Evolutionary conservation across 2,888 invertebrate genomes (phyloP), one percentile per base, ranked within the genome.

Genomic region (Malachius bipustulatus): DNA sequence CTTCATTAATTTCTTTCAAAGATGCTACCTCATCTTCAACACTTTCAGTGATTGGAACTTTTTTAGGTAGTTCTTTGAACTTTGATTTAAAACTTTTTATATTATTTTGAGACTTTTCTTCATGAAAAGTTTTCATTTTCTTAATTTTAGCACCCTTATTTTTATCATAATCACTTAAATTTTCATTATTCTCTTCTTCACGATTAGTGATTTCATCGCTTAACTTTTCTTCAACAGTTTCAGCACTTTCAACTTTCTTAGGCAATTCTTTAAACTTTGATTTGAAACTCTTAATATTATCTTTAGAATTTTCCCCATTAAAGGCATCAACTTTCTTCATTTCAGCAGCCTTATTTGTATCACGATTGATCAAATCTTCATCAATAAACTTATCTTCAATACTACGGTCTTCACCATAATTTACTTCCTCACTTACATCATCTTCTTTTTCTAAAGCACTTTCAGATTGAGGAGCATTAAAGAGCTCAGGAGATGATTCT

Each of bases 371-470:
- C 13, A n/a, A 14, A 2, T 30, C 13, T 34, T 37, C 37, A 34
- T 36, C 24, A 12, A 26, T 4, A 11, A 26, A 11, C 9, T 26
- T 29, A 29, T 36, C 33, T 32, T 41, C 34, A 8, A 8, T 11
- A 11, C 26, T 13, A 15, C 12, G 26, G 12, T 6, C 13, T 27
- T 67, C 65, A 40, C 65, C 66, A 35, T 64, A 55, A 40, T 55
- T 11, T 19, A 9, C 2, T 27, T 4, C 26, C 9, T 19, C 14
- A 30, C 16, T 11, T 15, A 13, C 32, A 6, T 4, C 9, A 29
- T 29, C 33, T 19, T 12, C 28, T 30, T 14, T 4, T 13, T 16
- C 4, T 16, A 10, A 13, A 2, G 14, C 3, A 24, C 24, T 24
- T 24, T 24, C n/a, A 24, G 8, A 8, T 24, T 24, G 24, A 8